Evolutionary conservation across 2,113 vertebrate genomes (phyloP), one percentile per base, ranked within the genome.

Genomic region (Glareola pratincola): DNA sequence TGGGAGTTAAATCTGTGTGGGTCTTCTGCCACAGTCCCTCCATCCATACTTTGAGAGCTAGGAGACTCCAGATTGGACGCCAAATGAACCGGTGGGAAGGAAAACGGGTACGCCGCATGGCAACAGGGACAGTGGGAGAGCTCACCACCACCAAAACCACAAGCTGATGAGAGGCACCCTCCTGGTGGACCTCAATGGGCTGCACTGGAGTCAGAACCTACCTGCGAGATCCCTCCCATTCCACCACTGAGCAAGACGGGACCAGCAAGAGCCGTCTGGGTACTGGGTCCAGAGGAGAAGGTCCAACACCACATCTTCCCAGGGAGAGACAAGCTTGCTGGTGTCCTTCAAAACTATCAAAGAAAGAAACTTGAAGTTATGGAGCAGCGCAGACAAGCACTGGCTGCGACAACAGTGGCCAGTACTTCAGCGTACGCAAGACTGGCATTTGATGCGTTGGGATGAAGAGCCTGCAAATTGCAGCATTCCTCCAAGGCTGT

Each of bases 231-330:
- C 41, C 23, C n/a, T 86, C 26, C 29, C 1, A 0, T 4, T 15
- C 43, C 43, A 83, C 8, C 53, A 56, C 13, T 0, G 0, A 90
- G 54, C 5, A 0, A 68, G 39, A 69, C 30, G 0, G 0, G 41
- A 21, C 14, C 32, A 64, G 41, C 26, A 34, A 67, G 30, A 88
- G 36, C 32, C 13, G 5, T 8, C 36, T 51, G 21, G 16, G 24
- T 45, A 19, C 21, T 63, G 57, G 16, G 27, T 73, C 21, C 80
- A 57, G 50, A 53, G 34, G 26, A 74, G n/a, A 75, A 21, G 10
- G 6, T 75, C 72, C 47, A 30, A 50, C 22, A 39, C 18, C 29
- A 18, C 26, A 47, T 24, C 37, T 17, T 54, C 29, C 50, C 6
- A n/a, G 24, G n/a, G 36, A 41, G 13, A 63, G 27, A 45, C 26